phyloP scores from a whole-genome alignment of 1,140 invertebrate genomes.

The Goniozus legneri region DNA sequence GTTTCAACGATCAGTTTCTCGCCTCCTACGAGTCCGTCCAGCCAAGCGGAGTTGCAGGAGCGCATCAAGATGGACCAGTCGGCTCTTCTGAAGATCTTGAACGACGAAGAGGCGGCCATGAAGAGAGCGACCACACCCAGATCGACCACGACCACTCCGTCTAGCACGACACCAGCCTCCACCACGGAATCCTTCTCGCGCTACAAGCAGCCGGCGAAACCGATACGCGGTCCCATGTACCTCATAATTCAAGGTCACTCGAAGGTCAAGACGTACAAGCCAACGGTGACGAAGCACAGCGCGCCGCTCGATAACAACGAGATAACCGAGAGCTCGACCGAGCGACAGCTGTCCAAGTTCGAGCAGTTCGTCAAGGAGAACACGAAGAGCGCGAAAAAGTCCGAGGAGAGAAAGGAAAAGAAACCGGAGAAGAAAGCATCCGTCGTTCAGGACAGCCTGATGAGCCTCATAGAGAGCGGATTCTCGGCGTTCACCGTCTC shows the following conservation, averaged over 20 bases:
- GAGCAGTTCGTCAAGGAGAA: conserved; percentile 36
- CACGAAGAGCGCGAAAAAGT: conserved; percentile 18
- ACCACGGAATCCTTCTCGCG: conserved; percentile 60
- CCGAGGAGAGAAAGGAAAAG: conserved; percentile 14
- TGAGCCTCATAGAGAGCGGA: conserved; percentile 35
- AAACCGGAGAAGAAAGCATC: conserved; percentile 16
- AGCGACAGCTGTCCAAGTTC: conserved; percentile 29
- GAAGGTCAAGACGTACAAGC: conserved; percentile 77
- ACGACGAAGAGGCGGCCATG: conserved; percentile 20
- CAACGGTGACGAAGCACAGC: conserved; percentile 55
- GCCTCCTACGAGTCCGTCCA: not conserved
- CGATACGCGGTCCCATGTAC: conserved; percentile 65
- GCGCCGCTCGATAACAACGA: conserved; percentile 28
- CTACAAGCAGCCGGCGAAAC: conserved; percentile 63
- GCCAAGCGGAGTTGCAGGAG: too few relatives aligned
- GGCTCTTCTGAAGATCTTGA: conserved; percentile 17
- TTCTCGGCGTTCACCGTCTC: conserved; percentile 29
- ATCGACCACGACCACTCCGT: conserved; percentile 21
- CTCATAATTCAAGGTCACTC: conserved; percentile 79
- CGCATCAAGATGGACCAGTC: conserved; percentile 4
- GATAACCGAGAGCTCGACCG: conserved; percentile 19
- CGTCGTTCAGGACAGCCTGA: conserved; percentile 20
- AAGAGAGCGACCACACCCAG: conserved; percentile 21
- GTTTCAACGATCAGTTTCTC: conserved; percentile 1
- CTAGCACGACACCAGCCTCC: conserved; percentile 49